Evolutionary conservation across 2,113 vertebrate genomes (phyloP), one percentile per base, ranked within the genome.

Genomic region (Donacobius atricapilla): DNA sequence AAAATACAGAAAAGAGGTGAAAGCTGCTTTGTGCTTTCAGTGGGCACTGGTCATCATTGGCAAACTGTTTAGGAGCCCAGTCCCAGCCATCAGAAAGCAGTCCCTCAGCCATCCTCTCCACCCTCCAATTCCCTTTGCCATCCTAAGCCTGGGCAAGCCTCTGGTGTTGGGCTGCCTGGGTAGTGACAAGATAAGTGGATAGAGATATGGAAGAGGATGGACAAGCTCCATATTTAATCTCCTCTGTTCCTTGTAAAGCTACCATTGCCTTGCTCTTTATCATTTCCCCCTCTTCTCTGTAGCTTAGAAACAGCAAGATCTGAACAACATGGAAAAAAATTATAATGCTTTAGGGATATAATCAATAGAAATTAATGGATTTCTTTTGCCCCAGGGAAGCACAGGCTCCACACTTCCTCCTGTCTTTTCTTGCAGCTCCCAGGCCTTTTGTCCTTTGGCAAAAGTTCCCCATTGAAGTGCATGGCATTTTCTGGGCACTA

Each of bases 401-500:
- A 57, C 20, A 82, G 72, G 33, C 76, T 96, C 80, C 37, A 48
- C 51, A 56, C 48, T 96, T 92, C 83, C 83, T 93, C 90, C 88
- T 92, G 80, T 61, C 80, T 94, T 95, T 94, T 93, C 69, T 92
- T 94, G 48, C 48, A 94, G 60, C 42, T 80, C 83, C 69, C 88
- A 84, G 57, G 83, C 72, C 65, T 94, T 96, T 96, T 96, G 80
- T 95, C 94, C 90, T 82, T 72, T 65, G 61, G 88, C 92, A 96
- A 94, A 94, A 93, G 53, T 57, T 92, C 53, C 72, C 69, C 48
- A 56, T 61, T 96, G 90, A 96, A 97, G 56, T 65, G 80, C 57
- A 39, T 96, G 94, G 96, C 93, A 96, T 93, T 97, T 97, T 97
- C 96, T 96, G 96, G 96, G 94, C 96, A 96, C 93, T 95, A 76